phyloP scores from a whole-genome alignment of 2,797 vertebrate genomes.

The Darevskia nairensis region DNA sequence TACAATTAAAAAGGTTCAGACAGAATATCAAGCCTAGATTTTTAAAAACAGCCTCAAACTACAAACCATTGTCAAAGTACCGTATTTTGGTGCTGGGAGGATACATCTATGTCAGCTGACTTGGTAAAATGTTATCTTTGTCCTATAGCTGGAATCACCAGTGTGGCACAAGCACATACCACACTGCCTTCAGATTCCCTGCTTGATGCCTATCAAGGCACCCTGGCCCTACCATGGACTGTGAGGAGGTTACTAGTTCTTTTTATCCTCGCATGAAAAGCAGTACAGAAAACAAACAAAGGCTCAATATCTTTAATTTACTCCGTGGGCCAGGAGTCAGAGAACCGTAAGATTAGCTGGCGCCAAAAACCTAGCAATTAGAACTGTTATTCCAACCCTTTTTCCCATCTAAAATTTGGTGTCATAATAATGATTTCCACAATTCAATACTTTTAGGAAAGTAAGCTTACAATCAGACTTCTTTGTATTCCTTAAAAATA shows the following conservation, averaged over 20 bases:
- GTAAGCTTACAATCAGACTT: background rate
- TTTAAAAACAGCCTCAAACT: background rate
- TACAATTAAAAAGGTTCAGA: slow-evolving; percentile 64
- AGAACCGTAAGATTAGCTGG: background rate
- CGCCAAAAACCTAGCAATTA: background rate
- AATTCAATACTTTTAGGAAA: background rate
- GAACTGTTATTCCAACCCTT: background rate
- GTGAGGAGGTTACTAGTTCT: too few relatives aligned
- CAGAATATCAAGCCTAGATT: slow-evolving; percentile 52
- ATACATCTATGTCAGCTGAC: background rate
- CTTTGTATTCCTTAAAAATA: background rate
- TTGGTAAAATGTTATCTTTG: background rate
- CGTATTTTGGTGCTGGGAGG: slow-evolving; percentile 15
- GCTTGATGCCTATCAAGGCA: background rate
- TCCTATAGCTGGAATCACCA: background rate
- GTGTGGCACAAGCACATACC: too few relatives aligned
- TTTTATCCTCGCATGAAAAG: too few relatives aligned
- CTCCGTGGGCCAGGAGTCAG: background rate
- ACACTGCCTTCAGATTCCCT: background rate
- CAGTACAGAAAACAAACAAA: background rate
- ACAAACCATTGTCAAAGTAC: slow-evolving; percentile 6
- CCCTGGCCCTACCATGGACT: background rate
- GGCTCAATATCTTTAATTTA: background rate
- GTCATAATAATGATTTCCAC: background rate
- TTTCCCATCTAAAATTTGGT: background rate